These are phyloP conservation scores for Collichthys lucidus DNA, from an alignment of 2,113 vertebrate genomes.

Conservation along the genomic window DNA sequence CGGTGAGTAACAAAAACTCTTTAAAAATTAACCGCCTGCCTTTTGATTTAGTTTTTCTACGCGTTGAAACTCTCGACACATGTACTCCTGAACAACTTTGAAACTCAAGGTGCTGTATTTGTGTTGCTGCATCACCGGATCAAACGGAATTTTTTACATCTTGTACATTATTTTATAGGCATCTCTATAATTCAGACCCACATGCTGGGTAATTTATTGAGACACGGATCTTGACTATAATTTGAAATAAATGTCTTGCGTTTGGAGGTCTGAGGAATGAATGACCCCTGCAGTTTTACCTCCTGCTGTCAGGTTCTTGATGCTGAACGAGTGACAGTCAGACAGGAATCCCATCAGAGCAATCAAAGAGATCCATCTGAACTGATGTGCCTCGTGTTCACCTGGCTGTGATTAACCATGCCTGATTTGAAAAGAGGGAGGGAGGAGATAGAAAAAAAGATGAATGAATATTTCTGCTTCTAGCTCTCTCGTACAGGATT, in stretches of 20 bases:
- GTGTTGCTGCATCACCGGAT: conserved; percentile 1
- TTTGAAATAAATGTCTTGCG: conserved; percentile 13
- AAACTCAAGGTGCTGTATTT: neutral
- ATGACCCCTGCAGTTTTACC: conserved; percentile 27
- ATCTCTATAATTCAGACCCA: neutral
- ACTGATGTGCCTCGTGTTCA: conserved; percentile 29
- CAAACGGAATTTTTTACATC: conserved; percentile 19
- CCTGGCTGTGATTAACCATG: conserved; percentile 40
- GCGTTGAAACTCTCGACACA: neutral
- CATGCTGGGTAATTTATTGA: conserved; percentile 12
- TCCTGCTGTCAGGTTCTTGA: conserved; percentile 40
- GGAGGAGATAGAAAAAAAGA: neutral
- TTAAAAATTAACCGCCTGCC: neutral
- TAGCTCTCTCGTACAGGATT: conserved; percentile 28
- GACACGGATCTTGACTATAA: conserved; percentile 11
- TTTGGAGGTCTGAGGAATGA: conserved; percentile 5
- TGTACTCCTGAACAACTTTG: neutral
- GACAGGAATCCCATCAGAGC: conserved; percentile 44
- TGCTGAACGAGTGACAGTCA: conserved; percentile 23
- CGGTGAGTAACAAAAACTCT: neutral
- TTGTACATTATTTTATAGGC: neutral
- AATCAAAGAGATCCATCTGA: conserved; percentile 42
- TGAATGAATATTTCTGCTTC: conserved; percentile 44
- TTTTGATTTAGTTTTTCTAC: conserved; percentile 4
- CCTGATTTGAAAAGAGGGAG: conserved; percentile 3